Base-by-base conservation (phyloP, 2,113 vertebrate genomes). In the Rhabdomys dilectus region DNA sequence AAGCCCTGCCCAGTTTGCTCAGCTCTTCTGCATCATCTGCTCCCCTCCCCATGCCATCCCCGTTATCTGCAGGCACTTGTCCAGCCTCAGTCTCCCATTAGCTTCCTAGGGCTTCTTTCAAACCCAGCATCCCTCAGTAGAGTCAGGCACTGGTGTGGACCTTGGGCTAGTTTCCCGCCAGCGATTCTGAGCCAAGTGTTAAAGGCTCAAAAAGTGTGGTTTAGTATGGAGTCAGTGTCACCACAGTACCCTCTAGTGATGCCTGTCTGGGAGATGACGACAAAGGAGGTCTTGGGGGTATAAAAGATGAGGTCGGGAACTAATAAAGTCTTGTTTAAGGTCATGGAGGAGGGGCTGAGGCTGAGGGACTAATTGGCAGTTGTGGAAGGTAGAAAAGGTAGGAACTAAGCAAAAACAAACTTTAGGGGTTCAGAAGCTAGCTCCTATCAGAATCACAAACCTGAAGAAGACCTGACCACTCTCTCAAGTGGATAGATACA, bases 21-120 rank as follows among this genome's bases (percentile, higher is more conserved):
- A 72, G 17, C 26, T 95, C 62, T 48, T 42, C 92, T 0, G 17
- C 56, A 0, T 36, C 34, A 31, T 29, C 66, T 0, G 73, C 94
- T 45, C 96, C 88, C 89, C 89, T 91, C 94, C 39, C 73, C 22
- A 75, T 58, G 64, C 51, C 60, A 48, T 56, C 51, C 96, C 51
- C 82, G 53, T 31, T 80, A 68, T 51, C 80, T 84, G 72, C 39
- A 76, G 96, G 90, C 95, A 95, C 62, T 80, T 89, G 76, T 91
- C 88, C 58, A 87, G 85, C 95, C 88, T 91, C 68, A 92, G 75
- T 75, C 68, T 95, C 0, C 0, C 51, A 39, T 86, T 94, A 94
- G 51, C 94, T 97, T 97, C 97, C 89, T 72, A 88, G 96, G 95
- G 93, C 92, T 42, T 75, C 88, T 88, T 98, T 96, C 73, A 78